Evolutionary conservation across 2,888 invertebrate species (phyloP).

Genomic region (Microctonus hyperodae): DNA sequence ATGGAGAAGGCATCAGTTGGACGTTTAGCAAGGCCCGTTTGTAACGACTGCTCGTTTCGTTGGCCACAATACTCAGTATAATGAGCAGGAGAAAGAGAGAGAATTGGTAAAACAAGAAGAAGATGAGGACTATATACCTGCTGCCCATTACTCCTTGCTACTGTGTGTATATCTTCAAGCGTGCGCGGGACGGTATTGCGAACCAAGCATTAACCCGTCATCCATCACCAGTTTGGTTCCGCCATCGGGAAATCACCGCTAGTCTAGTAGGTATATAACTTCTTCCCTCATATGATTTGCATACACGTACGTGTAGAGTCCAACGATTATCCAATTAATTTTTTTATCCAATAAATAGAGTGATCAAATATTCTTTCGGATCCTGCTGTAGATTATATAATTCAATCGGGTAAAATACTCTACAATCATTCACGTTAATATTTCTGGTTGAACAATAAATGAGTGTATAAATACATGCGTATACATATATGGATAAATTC

Average conservation of each 20-base stretch:
- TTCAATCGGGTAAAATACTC: too few species aligned
- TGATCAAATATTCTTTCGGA: neutral
- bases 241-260: slow-evolving; percentile 9
- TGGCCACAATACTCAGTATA: slow-evolving; percentile 35
- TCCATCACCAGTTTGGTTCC: slow-evolving; percentile 25
- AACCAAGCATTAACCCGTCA: slow-evolving; percentile 39
- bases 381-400: too few species aligned
- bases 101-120: slow-evolving; percentile 33
- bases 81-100: slow-evolving; percentile 32
- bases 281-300: neutral
- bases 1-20: slow-evolving; percentile 11
- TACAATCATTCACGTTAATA: too few species aligned
- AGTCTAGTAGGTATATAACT: neutral
- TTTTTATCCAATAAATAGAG: neutral
- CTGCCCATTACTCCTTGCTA: slow-evolving; percentile 40
- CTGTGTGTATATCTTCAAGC: slow-evolving; percentile 34
- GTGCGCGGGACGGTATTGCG: slow-evolving; percentile 22
- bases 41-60: slow-evolving; percentile 41
- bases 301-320: neutral
- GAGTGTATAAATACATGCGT: too few species aligned
- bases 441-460: too few species aligned
- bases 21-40: slow-evolving; percentile 27
- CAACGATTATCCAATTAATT: neutral
- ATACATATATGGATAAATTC: too few species aligned
- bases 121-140: slow-evolving; percentile 32